A percentile compares a stretch with the other conserved stretches of the same genome.
Conservation (phyloP, 2,888 invertebrate genomes). For the Anorthoa munda region DNA sequence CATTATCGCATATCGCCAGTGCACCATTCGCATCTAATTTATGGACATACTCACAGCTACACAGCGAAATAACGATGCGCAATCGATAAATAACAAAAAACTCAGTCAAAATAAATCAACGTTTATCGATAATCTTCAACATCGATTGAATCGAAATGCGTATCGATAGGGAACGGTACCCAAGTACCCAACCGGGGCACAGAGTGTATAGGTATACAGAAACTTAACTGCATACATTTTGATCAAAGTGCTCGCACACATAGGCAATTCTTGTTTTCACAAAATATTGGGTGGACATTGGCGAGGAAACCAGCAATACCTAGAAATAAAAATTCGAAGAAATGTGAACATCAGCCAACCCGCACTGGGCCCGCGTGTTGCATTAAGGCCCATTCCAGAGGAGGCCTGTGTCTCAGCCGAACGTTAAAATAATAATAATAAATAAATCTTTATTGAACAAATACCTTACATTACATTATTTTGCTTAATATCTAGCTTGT, state of each 20-base stretch:
- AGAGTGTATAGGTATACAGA: conserved; percentile 28
- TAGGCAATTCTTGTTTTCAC: neutral
- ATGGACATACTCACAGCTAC: conserved; percentile 61
- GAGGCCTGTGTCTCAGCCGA: too few species aligned
- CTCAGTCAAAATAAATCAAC: conserved; percentile 67
- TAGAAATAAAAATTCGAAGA: too few species aligned
- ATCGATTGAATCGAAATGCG: conserved; percentile 63
- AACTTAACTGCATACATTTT: conserved; percentile 14
- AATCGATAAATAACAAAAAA: conserved; percentile 65
- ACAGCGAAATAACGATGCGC: conserved; percentile 57
- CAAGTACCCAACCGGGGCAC: conserved; percentile 47
- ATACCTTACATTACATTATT: too few species aligned
- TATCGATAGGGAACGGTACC: conserved; percentile 57
- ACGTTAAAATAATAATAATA: too few species aligned
- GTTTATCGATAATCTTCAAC: conserved; percentile 66
- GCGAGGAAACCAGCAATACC: too few species aligned
- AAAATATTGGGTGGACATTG: neutral
- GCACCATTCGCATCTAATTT: conserved; percentile 50
- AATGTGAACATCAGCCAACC: too few species aligned
- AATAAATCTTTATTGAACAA: too few species aligned
- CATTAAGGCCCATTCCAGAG: too few species aligned
- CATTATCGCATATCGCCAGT: conserved; percentile 45
- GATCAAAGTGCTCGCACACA: conserved; percentile 4
- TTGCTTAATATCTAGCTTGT: too few species aligned
- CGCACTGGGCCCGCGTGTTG: too few species aligned